Conservation (phyloP, 2,797 vertebrate species). For the Ataeniobius toweri region DNA sequence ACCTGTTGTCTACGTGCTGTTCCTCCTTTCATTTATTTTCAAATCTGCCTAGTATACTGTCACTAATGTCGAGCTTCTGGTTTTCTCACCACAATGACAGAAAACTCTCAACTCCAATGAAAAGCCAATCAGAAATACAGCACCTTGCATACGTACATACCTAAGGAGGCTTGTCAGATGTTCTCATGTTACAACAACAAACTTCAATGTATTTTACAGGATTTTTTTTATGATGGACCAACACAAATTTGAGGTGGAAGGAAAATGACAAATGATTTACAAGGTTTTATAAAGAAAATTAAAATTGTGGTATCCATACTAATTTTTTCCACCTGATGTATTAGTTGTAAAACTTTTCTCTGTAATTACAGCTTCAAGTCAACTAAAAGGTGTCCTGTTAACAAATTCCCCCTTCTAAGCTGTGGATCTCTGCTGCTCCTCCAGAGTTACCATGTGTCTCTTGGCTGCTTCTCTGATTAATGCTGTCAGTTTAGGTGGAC, state of each 20-base stretch:
- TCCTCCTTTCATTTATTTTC: conserved; percentile 10
- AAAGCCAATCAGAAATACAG: background rate
- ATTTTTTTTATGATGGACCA: background rate
- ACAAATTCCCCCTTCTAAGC: background rate
- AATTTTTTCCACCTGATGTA: background rate
- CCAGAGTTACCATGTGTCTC: too few relatives aligned
- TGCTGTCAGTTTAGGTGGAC: background rate
- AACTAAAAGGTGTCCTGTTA: background rate
- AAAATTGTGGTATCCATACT: background rate
- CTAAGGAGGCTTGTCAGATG: background rate
- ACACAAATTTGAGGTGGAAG: background rate
- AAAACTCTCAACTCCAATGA: conserved; percentile 1
- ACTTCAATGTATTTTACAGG: background rate
- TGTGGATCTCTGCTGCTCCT: background rate
- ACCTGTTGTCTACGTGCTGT: background rate
- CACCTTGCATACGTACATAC: background rate
- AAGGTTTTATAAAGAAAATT: background rate
- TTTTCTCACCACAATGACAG: conserved; percentile 29
- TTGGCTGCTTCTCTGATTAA: background rate
- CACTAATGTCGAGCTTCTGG: conserved; percentile 32
- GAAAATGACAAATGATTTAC: background rate
- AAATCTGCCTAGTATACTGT: conserved; percentile 33
- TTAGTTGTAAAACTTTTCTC: too few relatives aligned
- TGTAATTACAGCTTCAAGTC: too few relatives aligned
- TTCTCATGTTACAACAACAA: background rate